Base-by-base conservation (phyloP, 2,113 vertebrate genomes). In the Thermophis baileyi region DNA sequence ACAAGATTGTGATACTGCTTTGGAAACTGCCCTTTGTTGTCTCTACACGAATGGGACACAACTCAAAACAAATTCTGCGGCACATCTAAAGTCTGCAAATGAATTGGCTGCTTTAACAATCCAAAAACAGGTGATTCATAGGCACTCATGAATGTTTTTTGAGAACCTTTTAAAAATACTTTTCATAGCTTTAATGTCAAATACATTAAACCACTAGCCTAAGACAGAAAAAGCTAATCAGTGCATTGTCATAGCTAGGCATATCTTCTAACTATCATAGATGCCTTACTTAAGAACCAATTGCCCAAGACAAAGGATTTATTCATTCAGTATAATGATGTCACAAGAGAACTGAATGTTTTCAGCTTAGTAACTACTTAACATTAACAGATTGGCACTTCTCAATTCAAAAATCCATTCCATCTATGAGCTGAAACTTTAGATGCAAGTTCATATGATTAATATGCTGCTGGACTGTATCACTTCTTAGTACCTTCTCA, bases 261-360 rank as follows among this genome's bases (percentile, higher is more conserved):
- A 88, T 53, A 92, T 6, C 1, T 89, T 57, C 20, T 7, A 35
- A 12, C 46, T 54, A 57, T 86, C 74, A 85, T 86, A 40, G 49
- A 24, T 89, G 53, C 30, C 51, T 90, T 93, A 81, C 69, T 90
- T 11, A 27, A 54, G 25, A 89, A 85, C 7, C 27, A 89, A 25
- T 18, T 81, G 60, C 47, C 49, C 53, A 74, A 93, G 44, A 93
- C 53, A 90, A 57, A 85, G 20, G 53, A 85, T 90, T 93, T 55
- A 90, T 93, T 93, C 51, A 90, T 89, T 89, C 35, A 57, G 20
- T 86, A 46, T 35, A 89, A 86, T 46, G 57, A 53, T 88, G 60
- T 74, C 24, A 92, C 44, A 53, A 89, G 44, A 50, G 44, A 90
- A 90, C 53, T 35, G 20, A 92, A 20, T 57, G 51, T 60, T 93